phyloP scores from a whole-genome alignment of 2,888 invertebrate genomes.

The Neuroscelio doddi region DNA sequence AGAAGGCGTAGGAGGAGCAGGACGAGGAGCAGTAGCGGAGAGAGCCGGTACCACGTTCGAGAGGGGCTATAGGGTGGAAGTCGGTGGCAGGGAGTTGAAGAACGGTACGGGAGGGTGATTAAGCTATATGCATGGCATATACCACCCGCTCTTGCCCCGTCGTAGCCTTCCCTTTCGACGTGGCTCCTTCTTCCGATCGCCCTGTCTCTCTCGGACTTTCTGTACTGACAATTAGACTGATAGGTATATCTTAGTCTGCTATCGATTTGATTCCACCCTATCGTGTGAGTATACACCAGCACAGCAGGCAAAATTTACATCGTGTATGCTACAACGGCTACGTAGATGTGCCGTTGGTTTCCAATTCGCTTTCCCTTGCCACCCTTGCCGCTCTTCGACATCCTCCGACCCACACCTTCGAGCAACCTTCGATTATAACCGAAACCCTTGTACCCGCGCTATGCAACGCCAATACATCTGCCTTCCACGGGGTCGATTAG shows the following conservation, averaged over 20 bases:
- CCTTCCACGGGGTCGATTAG: slow-evolving; percentile 66
- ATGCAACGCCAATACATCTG: slow-evolving; percentile 61
- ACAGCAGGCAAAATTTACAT: slow-evolving; percentile 69
- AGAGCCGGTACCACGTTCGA: slow-evolving; percentile 61
- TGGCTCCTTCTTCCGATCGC: slow-evolving; percentile 66
- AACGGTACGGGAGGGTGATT: slow-evolving; percentile 73
- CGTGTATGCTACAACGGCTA: slow-evolving; percentile 63
- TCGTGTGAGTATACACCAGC: slow-evolving; percentile 66
- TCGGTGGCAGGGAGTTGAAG: slow-evolving; percentile 61
- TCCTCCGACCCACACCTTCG: slow-evolving; percentile 43
- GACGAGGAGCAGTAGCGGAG: slow-evolving; percentile 51
- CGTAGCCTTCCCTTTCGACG: slow-evolving; percentile 52
- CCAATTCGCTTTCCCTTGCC: slow-evolving; percentile 47
- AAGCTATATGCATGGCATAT: slow-evolving; percentile 76
- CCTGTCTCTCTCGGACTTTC: slow-evolving; percentile 69
- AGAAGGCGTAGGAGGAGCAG: slow-evolving; percentile 54
- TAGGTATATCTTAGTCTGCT: slow-evolving; percentile 72
- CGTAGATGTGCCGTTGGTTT: slow-evolving; percentile 57
- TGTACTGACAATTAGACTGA: slow-evolving; percentile 74
- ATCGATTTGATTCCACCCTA: slow-evolving; percentile 72
- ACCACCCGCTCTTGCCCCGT: slow-evolving; percentile 56
- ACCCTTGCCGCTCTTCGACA: slow-evolving; percentile 50
- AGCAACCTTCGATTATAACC: slow-evolving; percentile 68
- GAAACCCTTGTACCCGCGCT: slow-evolving; percentile 57
- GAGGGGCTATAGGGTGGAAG: slow-evolving; percentile 59